Evolutionary conservation across 2,888 invertebrate species (phyloP).

Genomic region (Sinotaia quadrata): DNA sequence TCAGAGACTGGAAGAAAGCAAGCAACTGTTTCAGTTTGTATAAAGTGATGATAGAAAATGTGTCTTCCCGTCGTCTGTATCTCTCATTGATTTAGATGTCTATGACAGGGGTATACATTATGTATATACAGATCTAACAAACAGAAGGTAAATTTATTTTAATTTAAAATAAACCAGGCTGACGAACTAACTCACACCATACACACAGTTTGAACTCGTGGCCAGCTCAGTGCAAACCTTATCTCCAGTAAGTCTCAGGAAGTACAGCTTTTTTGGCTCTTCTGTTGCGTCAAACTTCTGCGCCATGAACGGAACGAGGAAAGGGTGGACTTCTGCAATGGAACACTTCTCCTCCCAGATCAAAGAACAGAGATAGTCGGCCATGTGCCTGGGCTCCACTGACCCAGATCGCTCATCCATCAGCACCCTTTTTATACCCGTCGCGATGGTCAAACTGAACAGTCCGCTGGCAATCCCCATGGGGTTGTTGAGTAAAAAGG

Average conservation of each 20-base stretch:
- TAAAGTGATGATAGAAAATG: too few species aligned
- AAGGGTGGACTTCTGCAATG: constrained; percentile 4
- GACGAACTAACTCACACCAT: background rate
- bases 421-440: background rate
- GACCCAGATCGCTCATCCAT: background rate
- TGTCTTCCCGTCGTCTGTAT: too few species aligned
- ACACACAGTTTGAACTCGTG: background rate
- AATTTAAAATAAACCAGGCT: too few species aligned
- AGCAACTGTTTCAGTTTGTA: too few species aligned
- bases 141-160: too few species aligned
- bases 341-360: background rate
- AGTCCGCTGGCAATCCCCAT: constrained; percentile 13
- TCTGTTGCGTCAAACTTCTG: background rate
- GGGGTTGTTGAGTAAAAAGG: constrained; percentile 11
- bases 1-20: too few species aligned
- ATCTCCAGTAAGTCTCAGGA: constrained; percentile 7
- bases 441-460: background rate
- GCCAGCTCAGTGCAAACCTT: background rate
- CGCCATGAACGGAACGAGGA: background rate
- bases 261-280: background rate
- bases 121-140: too few species aligned
- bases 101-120: too few species aligned
- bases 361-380: background rate
- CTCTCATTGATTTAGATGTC: too few species aligned
- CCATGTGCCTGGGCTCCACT: background rate